A percentile compares a stretch with the other conserved stretches of the same genome.
Conservation (phyloP, 1,140 invertebrate species). For the Acromyrmex charruanus region DNA sequence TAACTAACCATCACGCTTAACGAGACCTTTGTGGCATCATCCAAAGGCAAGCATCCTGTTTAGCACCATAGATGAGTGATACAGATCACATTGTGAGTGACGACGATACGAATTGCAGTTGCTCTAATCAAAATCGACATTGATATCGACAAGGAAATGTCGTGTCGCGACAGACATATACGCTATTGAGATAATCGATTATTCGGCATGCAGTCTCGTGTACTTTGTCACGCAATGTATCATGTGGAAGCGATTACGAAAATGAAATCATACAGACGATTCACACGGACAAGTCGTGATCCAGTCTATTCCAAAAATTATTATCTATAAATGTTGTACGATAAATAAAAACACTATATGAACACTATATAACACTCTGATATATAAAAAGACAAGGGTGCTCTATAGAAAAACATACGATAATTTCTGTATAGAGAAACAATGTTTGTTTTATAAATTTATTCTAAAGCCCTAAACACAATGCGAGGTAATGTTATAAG, state of each 20-base stretch:
- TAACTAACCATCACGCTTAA: slow-evolving; percentile 57
- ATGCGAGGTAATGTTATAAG: too few relatives aligned
- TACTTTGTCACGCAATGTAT: slow-evolving; percentile 22
- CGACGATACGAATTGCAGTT: slow-evolving; percentile 59
- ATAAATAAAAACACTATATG: not conserved
- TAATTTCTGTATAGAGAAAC: not conserved
- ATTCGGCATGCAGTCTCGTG: slow-evolving; percentile 3
- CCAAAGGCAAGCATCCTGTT: slow-evolving; percentile 70
- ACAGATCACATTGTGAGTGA: slow-evolving; percentile 49
- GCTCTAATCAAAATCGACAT: slow-evolving; percentile 28
- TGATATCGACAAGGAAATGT: not conserved
- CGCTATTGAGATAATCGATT: slow-evolving; percentile 21
- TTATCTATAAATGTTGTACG: not conserved
- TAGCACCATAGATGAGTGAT: slow-evolving; percentile 47
- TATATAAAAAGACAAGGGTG: not conserved
- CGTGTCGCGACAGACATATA: not conserved
- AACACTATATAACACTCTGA: not conserved
- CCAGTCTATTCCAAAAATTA: not conserved
- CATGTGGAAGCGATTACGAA: slow-evolving; percentile 37
- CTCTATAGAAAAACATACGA: not conserved
- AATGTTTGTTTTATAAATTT: not conserved
- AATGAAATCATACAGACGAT: slow-evolving; percentile 2
- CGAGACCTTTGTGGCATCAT: slow-evolving; percentile 70
- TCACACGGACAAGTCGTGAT: slow-evolving; percentile 1
- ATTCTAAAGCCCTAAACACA: not conserved